Conservation (phyloP, 2,113 vertebrate species). For the Paratilapia polleni region DNA sequence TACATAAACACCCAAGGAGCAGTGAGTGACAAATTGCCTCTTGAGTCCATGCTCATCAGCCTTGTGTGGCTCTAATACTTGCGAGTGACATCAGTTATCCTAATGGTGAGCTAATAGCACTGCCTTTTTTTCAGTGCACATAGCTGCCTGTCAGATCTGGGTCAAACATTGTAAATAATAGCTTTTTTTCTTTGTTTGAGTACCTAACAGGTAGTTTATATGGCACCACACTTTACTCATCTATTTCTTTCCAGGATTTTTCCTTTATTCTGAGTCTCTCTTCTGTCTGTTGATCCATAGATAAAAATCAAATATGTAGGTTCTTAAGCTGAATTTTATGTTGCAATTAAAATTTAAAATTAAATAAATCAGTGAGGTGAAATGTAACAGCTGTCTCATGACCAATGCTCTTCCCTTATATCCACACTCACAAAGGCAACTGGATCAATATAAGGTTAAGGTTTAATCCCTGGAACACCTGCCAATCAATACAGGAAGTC, state of each 20-base stretch:
- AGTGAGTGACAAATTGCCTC: conserved; percentile 61
- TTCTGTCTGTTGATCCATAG: background rate
- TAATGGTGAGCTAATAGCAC: conserved; percentile 7
- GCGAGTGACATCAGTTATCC: conserved; percentile 43
- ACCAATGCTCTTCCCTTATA: background rate
- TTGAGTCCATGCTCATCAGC: conserved; percentile 58
- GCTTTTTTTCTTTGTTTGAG: background rate
- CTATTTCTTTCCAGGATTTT: background rate
- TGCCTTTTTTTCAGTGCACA: conserved; percentile 4
- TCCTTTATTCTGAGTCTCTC: background rate
- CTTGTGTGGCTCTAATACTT: conserved; percentile 8
- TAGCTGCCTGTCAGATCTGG: conserved; percentile 38
- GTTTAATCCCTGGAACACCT: conserved; percentile 69
- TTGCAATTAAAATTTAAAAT: conserved; percentile 16
- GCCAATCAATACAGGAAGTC: conserved; percentile 76
- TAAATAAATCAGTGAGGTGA: background rate
- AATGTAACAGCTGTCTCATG: conserved; percentile 14
- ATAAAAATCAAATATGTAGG: background rate
- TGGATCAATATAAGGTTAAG: conserved; percentile 66
- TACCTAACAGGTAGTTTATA: conserved; percentile 5
- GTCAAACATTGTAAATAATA: conserved; percentile 44
- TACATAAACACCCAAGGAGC: conserved; percentile 35
- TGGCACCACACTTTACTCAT: background rate
- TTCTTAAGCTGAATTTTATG: background rate
- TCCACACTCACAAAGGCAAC: conserved; percentile 31